These are phyloP conservation scores for Frankliniella intonsa DNA, from an alignment of 2,888 invertebrate genomes.

Conservation along the genomic window DNA sequence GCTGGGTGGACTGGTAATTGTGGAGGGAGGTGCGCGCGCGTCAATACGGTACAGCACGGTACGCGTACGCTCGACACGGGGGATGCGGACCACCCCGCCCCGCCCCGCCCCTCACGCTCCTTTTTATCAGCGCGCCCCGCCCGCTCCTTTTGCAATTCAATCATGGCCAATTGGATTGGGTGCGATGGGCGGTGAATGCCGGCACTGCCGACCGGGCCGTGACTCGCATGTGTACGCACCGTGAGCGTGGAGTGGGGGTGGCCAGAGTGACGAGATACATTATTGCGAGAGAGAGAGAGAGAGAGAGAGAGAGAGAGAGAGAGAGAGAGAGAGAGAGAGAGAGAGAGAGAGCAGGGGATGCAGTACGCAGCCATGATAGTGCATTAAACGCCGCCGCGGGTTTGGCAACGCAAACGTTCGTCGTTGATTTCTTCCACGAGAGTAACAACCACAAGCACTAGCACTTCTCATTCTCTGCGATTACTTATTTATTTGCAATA, in stretches of 20 bases:
- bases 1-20: neutral
- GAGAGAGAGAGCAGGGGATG: too few species aligned
- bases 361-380: too few species aligned
- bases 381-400: too few species aligned
- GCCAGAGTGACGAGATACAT: neutral
- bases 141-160: constrained; percentile 11
- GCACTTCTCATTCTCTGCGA: too few species aligned
- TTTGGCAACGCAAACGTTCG: too few species aligned
- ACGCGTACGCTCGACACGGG: too few species aligned
- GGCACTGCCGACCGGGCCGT: neutral
- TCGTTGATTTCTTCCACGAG: too few species aligned
- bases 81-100: neutral
- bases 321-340: too few species aligned
- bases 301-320: too few species aligned
- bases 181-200: neutral
- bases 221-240: neutral
- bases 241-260: neutral
- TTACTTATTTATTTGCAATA: too few species aligned
- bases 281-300: too few species aligned
- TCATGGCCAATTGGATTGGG: constrained; percentile 16
- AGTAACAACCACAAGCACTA: too few species aligned
- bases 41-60: neutral
- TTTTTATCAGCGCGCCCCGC: neutral
- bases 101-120: neutral
- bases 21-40: neutral